Evolutionary conservation across 2,113 vertebrate species (phyloP), one percentile per base, ranked within the genome.

Genomic region (Eptesicus fuscus): DNA sequence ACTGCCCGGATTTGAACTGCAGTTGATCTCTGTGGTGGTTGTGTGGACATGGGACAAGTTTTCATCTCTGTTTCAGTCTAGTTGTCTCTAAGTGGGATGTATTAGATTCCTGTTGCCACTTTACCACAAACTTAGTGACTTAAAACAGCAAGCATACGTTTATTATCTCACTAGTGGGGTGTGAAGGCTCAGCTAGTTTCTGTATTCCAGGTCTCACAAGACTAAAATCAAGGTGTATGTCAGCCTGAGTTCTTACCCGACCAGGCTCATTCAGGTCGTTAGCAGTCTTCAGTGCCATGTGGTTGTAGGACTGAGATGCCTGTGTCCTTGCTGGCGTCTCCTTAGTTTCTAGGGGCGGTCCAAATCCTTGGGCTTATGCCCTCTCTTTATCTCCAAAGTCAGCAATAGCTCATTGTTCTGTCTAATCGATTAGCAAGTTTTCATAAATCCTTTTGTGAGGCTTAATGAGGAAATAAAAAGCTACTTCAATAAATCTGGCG

Each of bases 371-470:
- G 56, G 6, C 70, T 78, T 30, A 10, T 77, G 74, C 78, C 56
- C 18, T 49, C 23, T 40, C 25, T 77, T 71, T 28, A 23, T 40
- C 80, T 79, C 76, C 42, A 61, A 28, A 79, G 37, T 76, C 42
- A 79, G 83, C 49, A 70, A 22, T 47, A 78, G 37, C 20, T 87
- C 65, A 32, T 67, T 86, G 6, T 74, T 42, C 73, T 73, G 2
- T 77, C 69, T 78, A 37, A 25, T 42, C 71, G n/a, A 93, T 84
- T 63, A 88, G 71, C 79, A 83, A 30, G 30, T 80, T 96, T 94
- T 91, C n/a, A 44, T 56, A 94, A 93, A 70, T 83, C 28, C 25
- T 86, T 76, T 77, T 51, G 20, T 90, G 79, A 69, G n/a, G 18
- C 32, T 86, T 89, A 95, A 90, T 87, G 70, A 83, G 91, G 70